Base-by-base conservation (phyloP, 2,113 vertebrate genomes). In the Meles meles region DNA sequence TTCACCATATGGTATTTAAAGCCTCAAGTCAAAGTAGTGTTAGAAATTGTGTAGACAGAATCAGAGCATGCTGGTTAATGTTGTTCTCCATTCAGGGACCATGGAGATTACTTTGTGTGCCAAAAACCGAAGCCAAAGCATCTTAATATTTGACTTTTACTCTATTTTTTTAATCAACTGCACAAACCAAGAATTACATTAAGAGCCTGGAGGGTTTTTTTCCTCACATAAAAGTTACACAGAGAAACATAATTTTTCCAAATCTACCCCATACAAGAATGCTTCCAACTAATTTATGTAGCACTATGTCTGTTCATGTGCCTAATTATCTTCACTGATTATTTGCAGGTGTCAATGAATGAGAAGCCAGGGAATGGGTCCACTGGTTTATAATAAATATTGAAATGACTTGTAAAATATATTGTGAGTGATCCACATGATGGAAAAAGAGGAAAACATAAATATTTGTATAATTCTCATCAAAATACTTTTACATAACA, bases 131-230 rank as follows among this genome's bases (percentile, higher is more conserved):
- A 98, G 98, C 98, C 99, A 99, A 98, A 97, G 94, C 57, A 93
- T 97, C 98, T 98, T 95, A 97, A 95, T 97, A 98, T 98, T 98
- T 98, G 98, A 97, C 93, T 98, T 98, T 93, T 96, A 97, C 80
- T 97, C 94, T 97, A 93, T 96, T 95, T 98, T 98, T 93, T 96
- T 96, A 98, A 98, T 90, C 96, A 98, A 77, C 49, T 96, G 81
- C 71, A 98, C 95, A 98, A 98, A 98, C 91, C 85, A 97, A 97
- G 90, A 92, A 98, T 96, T 97, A 84, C 63, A 96, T 98, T 98
- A 97, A 98, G 97, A 97, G 95, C 88, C 71, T 94, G 83, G 55
- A 95, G 97, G 8, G 4, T 0, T 29, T 83, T 98, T 93, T 94
- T 96, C 83, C 82, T 97, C 95, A 94, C 72, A 86, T 95, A 96